phyloP scores from a whole-genome alignment of 2,797 vertebrate species.

The Macrochelys suwanniensis region DNA sequence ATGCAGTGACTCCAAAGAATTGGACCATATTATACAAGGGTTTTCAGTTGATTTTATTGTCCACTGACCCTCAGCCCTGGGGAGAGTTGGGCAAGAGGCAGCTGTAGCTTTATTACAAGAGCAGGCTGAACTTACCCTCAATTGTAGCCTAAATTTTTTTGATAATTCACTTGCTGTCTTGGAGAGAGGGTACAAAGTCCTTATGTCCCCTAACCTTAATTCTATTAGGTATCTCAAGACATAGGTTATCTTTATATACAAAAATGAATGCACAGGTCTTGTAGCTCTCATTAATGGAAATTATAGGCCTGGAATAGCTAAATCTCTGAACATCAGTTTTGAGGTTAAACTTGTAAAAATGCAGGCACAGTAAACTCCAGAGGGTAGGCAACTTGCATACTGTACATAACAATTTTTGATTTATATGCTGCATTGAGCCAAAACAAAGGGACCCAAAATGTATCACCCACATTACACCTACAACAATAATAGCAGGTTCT shows the following conservation, averaged over 20 bases:
- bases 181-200: background rate
- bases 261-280: background rate
- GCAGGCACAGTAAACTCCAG: background rate
- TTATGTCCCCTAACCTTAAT: background rate
- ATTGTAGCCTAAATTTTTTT: background rate
- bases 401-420: constrained; percentile 1
- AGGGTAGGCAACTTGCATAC: background rate
- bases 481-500: background rate
- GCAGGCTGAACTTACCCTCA: background rate
- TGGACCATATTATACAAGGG: constrained; percentile 48
- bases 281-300: fast-evolving
- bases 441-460: background rate
- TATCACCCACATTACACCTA: background rate
- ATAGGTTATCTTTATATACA: background rate
- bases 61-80: background rate
- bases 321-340: background rate
- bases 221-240: background rate
- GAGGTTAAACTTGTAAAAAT: background rate
- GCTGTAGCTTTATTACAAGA: background rate
- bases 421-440: constrained; percentile 26
- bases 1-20: background rate
- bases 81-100: constrained; percentile 16
- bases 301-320: background rate
- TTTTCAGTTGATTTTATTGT: constrained; percentile 38
- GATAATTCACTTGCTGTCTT: background rate